Base-by-base conservation (phyloP, 1,140 invertebrate species). In the Pristionchus pacificus region DNA sequence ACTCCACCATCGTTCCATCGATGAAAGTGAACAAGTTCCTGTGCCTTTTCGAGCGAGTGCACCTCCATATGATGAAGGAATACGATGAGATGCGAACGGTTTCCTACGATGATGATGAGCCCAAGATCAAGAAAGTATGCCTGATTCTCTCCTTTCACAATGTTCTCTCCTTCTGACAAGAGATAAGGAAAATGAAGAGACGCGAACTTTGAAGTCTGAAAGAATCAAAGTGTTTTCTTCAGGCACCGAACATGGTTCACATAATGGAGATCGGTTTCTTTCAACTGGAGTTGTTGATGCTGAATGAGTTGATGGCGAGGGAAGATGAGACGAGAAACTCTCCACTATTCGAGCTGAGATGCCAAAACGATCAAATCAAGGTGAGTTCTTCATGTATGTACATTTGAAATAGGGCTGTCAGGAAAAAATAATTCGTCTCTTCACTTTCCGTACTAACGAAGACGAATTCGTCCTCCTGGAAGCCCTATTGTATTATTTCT, bases 311-410 rank as follows among this genome's bases (percentile, higher is more conserved):
- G 6, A 49, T 49, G 38, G 6, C 38, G 38, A 49, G 19, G 6
- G 38, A 6, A 10, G 38, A 49, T 10, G 38, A 49, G 38, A 49
- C 6, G 38, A 49, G 66, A 68, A 61, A 30, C 29, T 58, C 60
- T 25, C 73, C 73, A 2, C 49, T 63, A 24, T 65, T 71, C 14
- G 73, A 74, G 49, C 60, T 74, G 25, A 31, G 66, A 25, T 74
- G 73, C 62, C 49, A 61, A 32, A 74, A 74, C 32, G 73, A 74
- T 49, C 60, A 65, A 24, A 67, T 74, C 59, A 66, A 73, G n/a
- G 71, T 68, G 15, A 49, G 19, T 49, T 49, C 38, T 19, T 6
- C 6, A 49, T 49, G 19, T n/a, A n/a, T n/a, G n/a, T n/a, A n/a
- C n/a, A n/a, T n/a, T n/a, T n/a, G n/a, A n/a, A n/a, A n/a, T n/a